Evolutionary conservation across 2,113 vertebrate genomes (phyloP).

Genomic region (Echinops telfairi): DNA sequence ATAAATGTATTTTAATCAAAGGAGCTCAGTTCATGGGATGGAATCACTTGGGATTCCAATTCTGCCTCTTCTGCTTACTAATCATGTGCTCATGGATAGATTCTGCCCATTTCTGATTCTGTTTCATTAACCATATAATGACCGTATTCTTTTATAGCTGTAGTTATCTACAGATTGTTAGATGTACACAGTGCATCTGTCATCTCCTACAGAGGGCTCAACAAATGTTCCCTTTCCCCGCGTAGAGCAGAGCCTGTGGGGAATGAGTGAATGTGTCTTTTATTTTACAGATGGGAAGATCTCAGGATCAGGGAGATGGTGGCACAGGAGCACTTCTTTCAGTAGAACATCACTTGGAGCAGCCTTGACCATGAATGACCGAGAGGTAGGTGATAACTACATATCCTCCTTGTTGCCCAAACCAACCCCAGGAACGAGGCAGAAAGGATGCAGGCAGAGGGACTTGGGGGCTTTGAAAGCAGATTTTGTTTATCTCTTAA

Average conservation of each 20-base stretch:
- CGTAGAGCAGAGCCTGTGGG: not conserved
- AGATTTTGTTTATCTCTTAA: not conserved
- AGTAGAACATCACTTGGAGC: not conserved
- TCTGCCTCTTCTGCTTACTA: not conserved
- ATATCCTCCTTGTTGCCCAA: not conserved
- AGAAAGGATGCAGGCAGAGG: not conserved
- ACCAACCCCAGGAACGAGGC: not conserved
- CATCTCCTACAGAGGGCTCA: not conserved
- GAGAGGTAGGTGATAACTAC: not conserved
- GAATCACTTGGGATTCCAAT: constrained; percentile 14
- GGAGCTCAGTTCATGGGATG: not conserved
- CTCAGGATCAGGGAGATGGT: not conserved
- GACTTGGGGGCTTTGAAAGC: not conserved
- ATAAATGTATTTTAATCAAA: not conserved
- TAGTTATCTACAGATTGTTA: constrained; percentile 7
- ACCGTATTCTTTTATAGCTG: not conserved
- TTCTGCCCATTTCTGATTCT: constrained; percentile 20
- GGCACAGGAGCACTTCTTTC: not conserved
- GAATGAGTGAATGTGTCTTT: not conserved
- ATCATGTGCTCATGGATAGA: not conserved
- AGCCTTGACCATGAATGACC: not conserved
- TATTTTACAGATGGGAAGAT: not conserved
- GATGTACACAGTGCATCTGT: not conserved
- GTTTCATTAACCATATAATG: constrained; percentile 7
- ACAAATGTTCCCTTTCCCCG: not conserved